These are phyloP conservation scores for Papilio gigon DNA, from an alignment of 2,888 invertebrate genomes.

Conservation along the genomic window DNA sequence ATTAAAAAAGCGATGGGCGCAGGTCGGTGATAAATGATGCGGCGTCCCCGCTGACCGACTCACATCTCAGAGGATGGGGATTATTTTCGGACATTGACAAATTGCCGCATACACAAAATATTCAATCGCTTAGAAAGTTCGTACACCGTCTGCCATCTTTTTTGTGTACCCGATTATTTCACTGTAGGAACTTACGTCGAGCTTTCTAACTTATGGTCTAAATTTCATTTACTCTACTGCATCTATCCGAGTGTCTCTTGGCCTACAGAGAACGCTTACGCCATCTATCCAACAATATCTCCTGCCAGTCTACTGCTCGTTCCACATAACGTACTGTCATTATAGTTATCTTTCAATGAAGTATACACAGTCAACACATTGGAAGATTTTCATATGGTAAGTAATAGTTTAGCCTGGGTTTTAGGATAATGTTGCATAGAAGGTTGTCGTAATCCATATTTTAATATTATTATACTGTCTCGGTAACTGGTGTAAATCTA, in stretches of 20 bases:
- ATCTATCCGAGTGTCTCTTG: no score
- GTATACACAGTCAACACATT: no score
- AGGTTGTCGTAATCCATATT: no score
- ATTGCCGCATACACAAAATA: constrained; percentile 75
- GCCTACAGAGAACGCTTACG: no score
- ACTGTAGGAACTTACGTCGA: background rate
- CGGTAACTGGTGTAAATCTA: background rate
- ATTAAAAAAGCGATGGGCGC: constrained; percentile 52
- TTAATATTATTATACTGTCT: no score
- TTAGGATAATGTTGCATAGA: background rate
- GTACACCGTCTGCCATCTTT: constrained; percentile 37
- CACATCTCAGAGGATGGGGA: constrained; percentile 75
- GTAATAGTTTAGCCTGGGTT: background rate
- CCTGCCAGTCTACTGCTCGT: no score
- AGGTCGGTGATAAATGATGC: constrained; percentile 73
- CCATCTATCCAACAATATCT: no score
- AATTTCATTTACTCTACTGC: no score
- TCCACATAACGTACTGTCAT: no score
- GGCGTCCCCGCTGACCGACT: constrained; percentile 71
- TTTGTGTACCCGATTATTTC: constrained; percentile 29
- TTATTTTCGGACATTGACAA: constrained; percentile 79
- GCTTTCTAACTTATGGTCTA: background rate
- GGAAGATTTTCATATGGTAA: background rate
- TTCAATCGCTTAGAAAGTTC: constrained; percentile 66
- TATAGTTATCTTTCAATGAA: no score